Base-by-base conservation (phyloP, 2,113 vertebrate species). In the Menura novaehollandiae region DNA sequence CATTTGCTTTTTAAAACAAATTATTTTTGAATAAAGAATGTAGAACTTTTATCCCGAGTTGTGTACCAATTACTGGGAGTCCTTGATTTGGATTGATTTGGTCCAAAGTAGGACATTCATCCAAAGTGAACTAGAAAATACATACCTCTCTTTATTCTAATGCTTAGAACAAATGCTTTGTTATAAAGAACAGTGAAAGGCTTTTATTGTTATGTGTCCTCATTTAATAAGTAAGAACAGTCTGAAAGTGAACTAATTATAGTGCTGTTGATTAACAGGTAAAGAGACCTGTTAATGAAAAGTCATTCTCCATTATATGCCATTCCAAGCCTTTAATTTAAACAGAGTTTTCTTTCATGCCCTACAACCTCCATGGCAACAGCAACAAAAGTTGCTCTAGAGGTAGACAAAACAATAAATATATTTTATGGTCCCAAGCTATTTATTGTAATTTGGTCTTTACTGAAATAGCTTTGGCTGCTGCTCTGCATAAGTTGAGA, bases 201-300 rank as follows among this genome's bases (percentile, higher is more conserved):
- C 47, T 91, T 66, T 77, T 60, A 67, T 56, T 91, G 23, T 68
- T 89, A 2, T 39, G 10, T 60, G 15, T 69, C 46, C 55, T 93
- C 15, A 13, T 79, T 94, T 83, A 86, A 73, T 83, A 64, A 88
- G 79, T 41, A 76, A 60, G 79, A 92, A 33, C 41, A 69, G 49
- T 69, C 43, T 86, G 32, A 47, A 94, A 86, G 43, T 22, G 32
- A 67, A 55, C 23, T 84, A 76, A 81, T 85, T 33, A 16, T 23
- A 41, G 59, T 43, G 43, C 39, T 84, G 67, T 44, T 95, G 67
- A 86, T 63, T 92, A 95, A 77, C 53, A 92, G 55, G 73, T 91
- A 69, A 82, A 91, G 55, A n/a, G 55, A n/a, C 15, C 53, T 80
- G 53, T 52, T 94, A 95, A 92, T 91, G 89, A 78, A 87, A 94